Conservation (phyloP, 2,888 invertebrate species). For the Phaedon cochleariae region DNA sequence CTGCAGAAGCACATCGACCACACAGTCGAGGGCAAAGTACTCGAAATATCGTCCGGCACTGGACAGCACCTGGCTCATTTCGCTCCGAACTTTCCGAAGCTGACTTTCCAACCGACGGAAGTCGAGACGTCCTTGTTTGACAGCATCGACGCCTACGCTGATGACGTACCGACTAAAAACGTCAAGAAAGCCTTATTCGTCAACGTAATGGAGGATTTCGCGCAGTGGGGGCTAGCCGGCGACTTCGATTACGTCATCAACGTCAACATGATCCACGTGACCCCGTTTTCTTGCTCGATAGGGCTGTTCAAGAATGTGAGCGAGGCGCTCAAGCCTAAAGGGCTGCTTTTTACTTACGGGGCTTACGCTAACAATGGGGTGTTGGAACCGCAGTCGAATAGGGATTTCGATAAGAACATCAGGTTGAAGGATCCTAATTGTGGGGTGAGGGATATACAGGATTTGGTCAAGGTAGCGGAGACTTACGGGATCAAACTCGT, state of each 20-base stretch:
- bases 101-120: slow-evolving; percentile 85
- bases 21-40: slow-evolving; percentile 61
- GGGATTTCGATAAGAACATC: slow-evolving; percentile 77
- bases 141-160: slow-evolving; percentile 69
- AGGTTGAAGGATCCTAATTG: slow-evolving; percentile 73
- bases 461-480: slow-evolving; percentile 70
- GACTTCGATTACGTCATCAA: slow-evolving; percentile 79
- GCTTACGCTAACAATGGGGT: slow-evolving; percentile 83
- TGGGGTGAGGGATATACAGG: slow-evolving; percentile 82
- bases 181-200: slow-evolving; percentile 72
- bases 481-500: slow-evolving; percentile 69
- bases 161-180: slow-evolving; percentile 69
- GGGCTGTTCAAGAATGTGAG: slow-evolving; percentile 79
- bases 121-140: slow-evolving; percentile 70
- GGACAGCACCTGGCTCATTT: slow-evolving; percentile 85
- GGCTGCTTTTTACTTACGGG: slow-evolving; percentile 84
- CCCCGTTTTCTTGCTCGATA: slow-evolving; percentile 76
- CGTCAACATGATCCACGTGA: slow-evolving; percentile 89
- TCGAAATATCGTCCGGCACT: slow-evolving; percentile 84
- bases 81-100: slow-evolving; percentile 77
- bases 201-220: slow-evolving; percentile 69
- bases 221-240: slow-evolving; percentile 53
- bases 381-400: slow-evolving; percentile 83
- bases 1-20: slow-evolving; percentile 69
- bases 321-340: slow-evolving; percentile 72